A percentile compares a stretch with the other conserved stretches of the same genome.
phyloP scores from a whole-genome alignment of 2,113 vertebrate genomes.

The Eulacestoma nigropectus region DNA sequence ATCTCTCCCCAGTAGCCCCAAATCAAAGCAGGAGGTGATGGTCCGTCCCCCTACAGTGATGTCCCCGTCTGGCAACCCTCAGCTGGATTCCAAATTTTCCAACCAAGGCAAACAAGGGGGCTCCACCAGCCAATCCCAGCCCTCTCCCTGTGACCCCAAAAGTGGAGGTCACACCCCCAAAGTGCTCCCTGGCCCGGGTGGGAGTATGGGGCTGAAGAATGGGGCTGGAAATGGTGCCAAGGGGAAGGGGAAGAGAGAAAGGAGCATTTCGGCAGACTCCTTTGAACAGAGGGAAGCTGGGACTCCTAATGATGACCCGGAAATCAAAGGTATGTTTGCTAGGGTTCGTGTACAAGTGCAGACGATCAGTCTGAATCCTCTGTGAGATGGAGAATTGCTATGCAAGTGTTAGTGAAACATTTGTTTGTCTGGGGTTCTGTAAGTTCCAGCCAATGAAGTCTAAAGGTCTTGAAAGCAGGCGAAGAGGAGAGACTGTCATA shows the following conservation, averaged over 20 bases:
- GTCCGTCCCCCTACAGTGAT: constrained; percentile 98
- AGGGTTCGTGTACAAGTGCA: not conserved
- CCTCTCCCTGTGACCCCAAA: constrained; percentile 96
- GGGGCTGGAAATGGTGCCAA: constrained; percentile 92
- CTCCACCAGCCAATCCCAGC: constrained; percentile 92
- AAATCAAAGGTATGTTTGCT: constrained; percentile 84
- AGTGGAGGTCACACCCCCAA: constrained; percentile 84
- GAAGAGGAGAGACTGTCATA: not conserved
- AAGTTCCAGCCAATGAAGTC: not conserved
- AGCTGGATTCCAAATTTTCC: constrained; percentile 99
- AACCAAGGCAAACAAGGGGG: constrained; percentile 98
- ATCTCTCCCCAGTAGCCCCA: constrained; percentile 84
- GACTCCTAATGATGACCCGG: constrained; percentile 87
- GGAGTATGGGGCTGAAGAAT: constrained; percentile 96
- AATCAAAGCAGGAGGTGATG: constrained; percentile 99
- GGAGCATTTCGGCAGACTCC: constrained; percentile 95
- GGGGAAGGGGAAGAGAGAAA: constrained; percentile 96
- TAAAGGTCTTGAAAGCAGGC: not conserved
- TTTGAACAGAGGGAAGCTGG: constrained; percentile 94
- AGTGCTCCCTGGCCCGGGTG: constrained; percentile 86
- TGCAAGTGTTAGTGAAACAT: not conserved
- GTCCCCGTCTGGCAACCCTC: constrained; percentile 96
- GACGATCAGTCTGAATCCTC: not conserved
- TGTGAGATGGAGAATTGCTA: not conserved
- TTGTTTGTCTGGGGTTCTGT: not conserved